Conservation (phyloP, 2,797 vertebrate genomes). For the Steatocranus sp. region DNA sequence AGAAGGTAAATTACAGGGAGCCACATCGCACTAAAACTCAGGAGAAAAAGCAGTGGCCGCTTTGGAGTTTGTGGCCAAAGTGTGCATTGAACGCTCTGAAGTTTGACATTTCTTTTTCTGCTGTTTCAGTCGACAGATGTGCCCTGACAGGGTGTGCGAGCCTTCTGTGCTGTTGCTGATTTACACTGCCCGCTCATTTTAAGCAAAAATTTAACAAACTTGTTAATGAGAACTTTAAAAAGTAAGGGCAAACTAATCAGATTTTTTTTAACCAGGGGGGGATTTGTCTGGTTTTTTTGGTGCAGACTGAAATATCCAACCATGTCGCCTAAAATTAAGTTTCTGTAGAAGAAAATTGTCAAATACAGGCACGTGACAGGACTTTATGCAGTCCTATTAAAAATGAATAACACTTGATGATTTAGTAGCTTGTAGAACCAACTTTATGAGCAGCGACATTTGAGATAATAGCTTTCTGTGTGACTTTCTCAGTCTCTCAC, state of each 20-base stretch:
- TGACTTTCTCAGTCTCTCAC: not conserved
- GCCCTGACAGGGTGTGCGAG: not conserved
- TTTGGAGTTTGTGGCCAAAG: slow-evolving; percentile 42
- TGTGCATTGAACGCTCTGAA: slow-evolving; percentile 19
- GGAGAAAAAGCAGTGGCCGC: slow-evolving; percentile 51
- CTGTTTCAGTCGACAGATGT: slow-evolving; percentile 32
- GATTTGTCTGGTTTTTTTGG: not conserved
- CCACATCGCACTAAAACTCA: slow-evolving; percentile 40
- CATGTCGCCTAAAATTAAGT: not conserved
- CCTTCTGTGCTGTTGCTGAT: not conserved
- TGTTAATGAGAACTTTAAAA: not conserved
- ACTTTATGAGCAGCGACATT: not conserved
- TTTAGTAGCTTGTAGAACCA: not conserved
- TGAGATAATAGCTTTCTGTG: not conserved
- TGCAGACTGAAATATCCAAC: not conserved
- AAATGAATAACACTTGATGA: accelerated
- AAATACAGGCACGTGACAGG: not conserved
- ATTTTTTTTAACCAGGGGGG: not conserved
- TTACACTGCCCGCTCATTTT: not conserved
- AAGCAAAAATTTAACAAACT: not conserved
- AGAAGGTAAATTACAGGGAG: slow-evolving; percentile 75
- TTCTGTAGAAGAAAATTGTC: not conserved
- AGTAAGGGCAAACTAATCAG: not conserved
- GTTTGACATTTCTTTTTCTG: slow-evolving; percentile 29
- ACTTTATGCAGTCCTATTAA: not conserved